A percentile compares a stretch with the other conserved stretches of the same genome.
Conservation (phyloP, 1,140 invertebrate genomes). For the Eciton burchellii region DNA sequence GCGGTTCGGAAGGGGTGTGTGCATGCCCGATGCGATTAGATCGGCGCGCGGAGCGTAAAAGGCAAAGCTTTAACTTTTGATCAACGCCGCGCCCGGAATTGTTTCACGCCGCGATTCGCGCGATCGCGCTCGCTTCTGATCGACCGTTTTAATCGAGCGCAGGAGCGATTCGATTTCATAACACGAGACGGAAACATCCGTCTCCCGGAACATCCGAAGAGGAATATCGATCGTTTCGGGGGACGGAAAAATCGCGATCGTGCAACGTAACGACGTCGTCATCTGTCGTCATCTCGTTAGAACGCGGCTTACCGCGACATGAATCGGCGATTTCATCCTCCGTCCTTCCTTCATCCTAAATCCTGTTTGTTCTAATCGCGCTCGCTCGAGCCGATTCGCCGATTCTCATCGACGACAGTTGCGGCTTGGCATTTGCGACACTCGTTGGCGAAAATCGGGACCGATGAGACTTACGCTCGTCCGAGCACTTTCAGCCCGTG, state of each 20-base stretch:
- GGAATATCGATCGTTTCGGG: neutral
- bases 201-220: no score
- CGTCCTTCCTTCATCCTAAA: neutral
- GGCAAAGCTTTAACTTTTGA: conserved; percentile 33
- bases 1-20: neutral
- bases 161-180: neutral
- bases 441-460: neutral
- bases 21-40: conserved; percentile 20
- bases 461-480: neutral
- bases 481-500: neutral
- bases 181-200: neutral
- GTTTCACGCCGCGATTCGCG: conserved; percentile 2
- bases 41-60: conserved; percentile 13
- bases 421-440: no score
- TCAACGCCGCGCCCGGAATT: conserved; percentile 45
- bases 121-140: conserved; percentile 11
- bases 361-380: neutral
- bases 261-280: neutral
- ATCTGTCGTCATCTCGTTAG: neutral
- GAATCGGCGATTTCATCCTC: neutral
- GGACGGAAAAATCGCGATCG: neutral
- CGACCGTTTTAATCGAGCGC: neutral
- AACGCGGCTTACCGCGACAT: neutral
- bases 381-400: neutral
- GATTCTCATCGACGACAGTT: no score